Evolutionary conservation across 2,888 invertebrate genomes (phyloP), one percentile per base, ranked within the genome.

Genomic region (Leptopilina syphax): DNA sequence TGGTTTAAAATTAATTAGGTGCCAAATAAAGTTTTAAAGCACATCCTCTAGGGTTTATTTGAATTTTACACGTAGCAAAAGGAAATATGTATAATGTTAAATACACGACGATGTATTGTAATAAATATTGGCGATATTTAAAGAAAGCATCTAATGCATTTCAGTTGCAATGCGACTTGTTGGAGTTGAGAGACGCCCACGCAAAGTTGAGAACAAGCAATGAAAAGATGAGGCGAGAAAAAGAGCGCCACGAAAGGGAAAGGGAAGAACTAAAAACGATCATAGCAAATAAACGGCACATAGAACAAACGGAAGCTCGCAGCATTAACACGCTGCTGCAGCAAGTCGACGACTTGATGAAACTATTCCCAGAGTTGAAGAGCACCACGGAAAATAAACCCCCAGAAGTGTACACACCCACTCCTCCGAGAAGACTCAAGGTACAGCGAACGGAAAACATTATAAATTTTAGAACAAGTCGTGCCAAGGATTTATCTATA

Each of bases 201-300:
- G 97, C 98, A 2, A 98, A 98, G 91, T 92, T 98, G 83, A 94
- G 98, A 79, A 97, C 97, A 5, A 97, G 97, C 47, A 98, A 97
- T 90, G 98, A 98, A 89, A 97, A 98, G 89, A 93, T 98, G 84
- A 94, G 97, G 76, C 94, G 97, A 60, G 98, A 98, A 92, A 96
- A 97, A 83, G 97, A 98, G 89, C 94, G 96, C 0, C 95, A 96
- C 89, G 97, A 97, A 87, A 95, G 95, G 85, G 97, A 97, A 88
- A 94, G 96, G 79, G 96, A 96, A 84, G 93, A 94, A 77, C 90
- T 93, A 78, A 92, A 93, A 80, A 91, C 92, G 77, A 88, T 92
- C 67, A 92, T 93, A 76, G 89, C 92, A 78, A 93, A 93, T 80
- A 93, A 92, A 85, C 92, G 93, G 83, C 91, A 93, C 83, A 86